Evolutionary conservation across 2,797 vertebrate species (phyloP).

Genomic region (Myotis vivesi): DNA sequence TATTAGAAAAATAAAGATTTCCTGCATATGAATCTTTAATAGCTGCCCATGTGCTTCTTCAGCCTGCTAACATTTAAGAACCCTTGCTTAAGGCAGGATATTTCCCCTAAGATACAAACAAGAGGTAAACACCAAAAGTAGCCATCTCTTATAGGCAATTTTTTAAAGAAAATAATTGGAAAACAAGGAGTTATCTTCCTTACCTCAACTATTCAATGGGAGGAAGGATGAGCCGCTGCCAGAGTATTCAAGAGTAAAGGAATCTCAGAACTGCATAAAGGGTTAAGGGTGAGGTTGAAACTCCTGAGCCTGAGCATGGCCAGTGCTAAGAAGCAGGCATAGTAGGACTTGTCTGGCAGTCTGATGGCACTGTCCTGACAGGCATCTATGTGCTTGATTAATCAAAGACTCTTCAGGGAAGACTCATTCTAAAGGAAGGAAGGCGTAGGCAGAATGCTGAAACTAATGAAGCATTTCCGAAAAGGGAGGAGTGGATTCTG

Average conservation of each 20-base stretch:
- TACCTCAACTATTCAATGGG: not conserved
- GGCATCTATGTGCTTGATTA: not conserved
- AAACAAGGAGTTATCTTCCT: not conserved
- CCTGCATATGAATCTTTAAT: not conserved
- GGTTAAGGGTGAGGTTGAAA: not conserved
- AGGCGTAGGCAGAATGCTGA: not conserved
- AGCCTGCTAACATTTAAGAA: not conserved
- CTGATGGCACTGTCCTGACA: not conserved
- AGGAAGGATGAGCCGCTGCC: not conserved
- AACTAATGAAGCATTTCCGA: not conserved
- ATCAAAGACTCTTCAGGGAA: not conserved
- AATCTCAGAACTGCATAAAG: not conserved
- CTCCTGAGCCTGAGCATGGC: not conserved
- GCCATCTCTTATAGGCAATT: not conserved
- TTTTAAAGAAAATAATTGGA: not conserved
- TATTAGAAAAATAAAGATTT: conserved; percentile 44
- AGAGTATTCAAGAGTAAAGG: not conserved
- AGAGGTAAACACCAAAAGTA: not conserved
- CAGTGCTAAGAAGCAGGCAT: not conserved
- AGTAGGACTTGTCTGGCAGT: not conserved
- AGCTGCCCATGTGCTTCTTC: not conserved
- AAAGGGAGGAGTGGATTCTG: not conserved
- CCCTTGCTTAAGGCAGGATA: not conserved
- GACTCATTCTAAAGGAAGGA: not conserved
- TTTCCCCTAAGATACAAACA: not conserved